These are phyloP conservation scores for Trigoniulus corallinus DNA, from an alignment of 1,140 invertebrate species.

Conservation along the genomic window DNA sequence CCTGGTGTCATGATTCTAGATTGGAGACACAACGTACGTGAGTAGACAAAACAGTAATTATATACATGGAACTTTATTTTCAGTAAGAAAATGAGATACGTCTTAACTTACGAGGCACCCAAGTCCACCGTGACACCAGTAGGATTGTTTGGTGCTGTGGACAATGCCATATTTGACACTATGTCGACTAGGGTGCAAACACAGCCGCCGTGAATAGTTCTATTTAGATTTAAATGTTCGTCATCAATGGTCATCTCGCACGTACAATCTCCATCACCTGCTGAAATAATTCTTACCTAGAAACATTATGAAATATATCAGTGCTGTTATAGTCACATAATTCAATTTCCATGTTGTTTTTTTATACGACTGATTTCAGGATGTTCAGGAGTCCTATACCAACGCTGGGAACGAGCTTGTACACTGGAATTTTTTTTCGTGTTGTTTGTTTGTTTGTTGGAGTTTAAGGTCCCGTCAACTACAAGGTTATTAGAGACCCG, in stretches of 20 bases:
- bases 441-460: no score
- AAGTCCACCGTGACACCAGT: constrained; percentile 57
- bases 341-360: no score
- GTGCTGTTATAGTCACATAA: no score
- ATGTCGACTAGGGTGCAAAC: constrained; percentile 66
- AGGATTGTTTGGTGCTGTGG: constrained; percentile 31
- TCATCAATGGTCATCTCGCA: constrained; percentile 57
- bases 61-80: background rate
- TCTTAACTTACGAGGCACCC: constrained; percentile 40
- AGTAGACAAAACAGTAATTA: constrained; percentile 5
- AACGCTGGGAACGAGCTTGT: no score
- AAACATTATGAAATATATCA: no score
- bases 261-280: constrained; percentile 43
- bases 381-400: no score
- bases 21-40: constrained; percentile 32
- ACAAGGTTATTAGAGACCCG: no score
- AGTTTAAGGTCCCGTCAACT: no score
- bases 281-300: constrained; percentile 48
- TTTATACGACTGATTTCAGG: no score
- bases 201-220: constrained; percentile 66
- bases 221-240: constrained; percentile 56
- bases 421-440: no score
- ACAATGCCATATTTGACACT: constrained; percentile 61
- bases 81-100: background rate
- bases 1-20: constrained; percentile 44